phyloP scores from a whole-genome alignment of 1,140 invertebrate species.

The Cherax quadricarinatus region DNA sequence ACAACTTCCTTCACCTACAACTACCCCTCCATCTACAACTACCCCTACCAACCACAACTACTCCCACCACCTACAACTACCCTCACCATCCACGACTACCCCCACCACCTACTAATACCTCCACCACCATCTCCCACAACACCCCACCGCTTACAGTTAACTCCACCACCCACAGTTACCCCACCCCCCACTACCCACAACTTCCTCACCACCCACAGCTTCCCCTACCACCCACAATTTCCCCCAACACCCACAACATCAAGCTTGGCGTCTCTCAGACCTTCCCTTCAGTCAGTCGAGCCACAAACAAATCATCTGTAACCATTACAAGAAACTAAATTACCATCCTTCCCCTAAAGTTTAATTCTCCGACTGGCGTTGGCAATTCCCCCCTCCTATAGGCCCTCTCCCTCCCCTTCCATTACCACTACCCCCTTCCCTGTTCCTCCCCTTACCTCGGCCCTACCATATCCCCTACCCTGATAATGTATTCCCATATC shows the following conservation, averaged over 20 bases:
- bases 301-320: constrained; percentile 54
- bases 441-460: neutral
- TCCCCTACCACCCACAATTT: neutral
- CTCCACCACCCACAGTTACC: neutral
- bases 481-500: constrained; percentile 68
- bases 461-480: constrained; percentile 4
- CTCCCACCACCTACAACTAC: neutral
- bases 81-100: too few relatives aligned
- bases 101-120: too few relatives aligned
- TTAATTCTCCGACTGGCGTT: constrained; percentile 47
- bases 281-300: neutral
- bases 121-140: too few relatives aligned
- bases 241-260: neutral
- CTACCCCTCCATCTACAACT: neutral
- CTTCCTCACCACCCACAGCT: neutral
- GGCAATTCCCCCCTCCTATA: constrained; percentile 11
- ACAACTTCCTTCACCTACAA: neutral
- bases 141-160: neutral
- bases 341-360: constrained; percentile 52
- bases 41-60: neutral
- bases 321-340: constrained; percentile 68
- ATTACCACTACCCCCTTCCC: neutral
- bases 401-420: neutral
- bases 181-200: neutral
- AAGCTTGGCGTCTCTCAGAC: neutral